Evolutionary conservation across 1,140 invertebrate genomes (phyloP), one percentile per base, ranked within the genome.

Genomic region (Bombus waltoni): DNA sequence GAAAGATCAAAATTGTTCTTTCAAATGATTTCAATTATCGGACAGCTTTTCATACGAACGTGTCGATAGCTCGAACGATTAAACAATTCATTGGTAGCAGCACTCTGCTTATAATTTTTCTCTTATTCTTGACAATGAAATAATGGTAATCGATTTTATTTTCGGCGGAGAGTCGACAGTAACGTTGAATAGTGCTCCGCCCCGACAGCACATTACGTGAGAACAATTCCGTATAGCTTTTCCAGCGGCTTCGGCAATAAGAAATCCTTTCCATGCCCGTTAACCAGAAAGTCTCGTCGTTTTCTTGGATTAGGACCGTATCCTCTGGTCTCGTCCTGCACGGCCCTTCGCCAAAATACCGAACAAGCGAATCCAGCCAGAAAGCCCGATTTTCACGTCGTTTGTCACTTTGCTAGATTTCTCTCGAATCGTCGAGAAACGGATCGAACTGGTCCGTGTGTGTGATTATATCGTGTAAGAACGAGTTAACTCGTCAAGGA

Each of bases 251-350:
- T 42, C 9, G 38, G 35, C 57, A n/a, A 68, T 11, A 38, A 35
- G 35, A 18, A 68, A 87, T 47, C 71, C 44, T 68, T 68, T 65
- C 40, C 11, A 32, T 47, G 73, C 53, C 35, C 73, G 74, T 80
- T 62, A 76, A 76, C 28, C 25, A 44, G 53, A 65, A 4, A 65
- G 22, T 8, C 66, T 10, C 22, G 35, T 72, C 40, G 47, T 81
- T 85, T 66, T 28, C 35, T 11, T 38, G 44, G 62, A 62, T 78
- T 53, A 40, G 11, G 3, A 28, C 18, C 28, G 71, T 70, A 53
- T 72, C 87, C n/a, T 75, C 81, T 88, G 40, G 65, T 38, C 47
- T 35, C 28, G 78, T 82, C 77, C 72, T 85, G 68, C 76, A 47
- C 42, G n/a, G n/a, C 62, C 57, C 66, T 65, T 78, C 47, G 32